Conservation (phyloP, 2,888 invertebrate species). For the Tholera decimalis region DNA sequence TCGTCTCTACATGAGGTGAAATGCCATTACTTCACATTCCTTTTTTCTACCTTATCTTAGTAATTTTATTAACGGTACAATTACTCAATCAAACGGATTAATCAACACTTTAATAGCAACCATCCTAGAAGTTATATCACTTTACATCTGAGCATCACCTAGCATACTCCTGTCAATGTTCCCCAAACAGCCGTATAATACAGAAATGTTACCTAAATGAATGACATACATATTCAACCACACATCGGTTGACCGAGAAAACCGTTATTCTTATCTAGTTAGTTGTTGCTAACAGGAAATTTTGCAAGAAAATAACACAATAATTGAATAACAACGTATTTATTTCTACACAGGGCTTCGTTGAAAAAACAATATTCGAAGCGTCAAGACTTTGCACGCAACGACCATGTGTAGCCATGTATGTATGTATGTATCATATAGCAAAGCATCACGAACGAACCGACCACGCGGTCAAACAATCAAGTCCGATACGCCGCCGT, state of each 20-base stretch:
- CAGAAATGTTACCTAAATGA: neutral
- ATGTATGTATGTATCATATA: constrained; percentile 9
- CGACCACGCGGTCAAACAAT: constrained; percentile 43
- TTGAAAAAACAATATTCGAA: constrained; percentile 10
- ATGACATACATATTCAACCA: neutral
- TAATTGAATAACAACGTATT: constrained; percentile 20
- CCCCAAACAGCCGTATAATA: neutral
- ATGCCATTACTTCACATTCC: constrained; percentile 2
- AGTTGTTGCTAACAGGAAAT: constrained; percentile 43
- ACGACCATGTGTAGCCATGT: neutral
- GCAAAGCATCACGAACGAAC: constrained; percentile 24
- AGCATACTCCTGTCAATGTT: neutral
- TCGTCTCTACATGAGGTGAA: neutral
- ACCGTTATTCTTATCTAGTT: constrained; percentile 46
- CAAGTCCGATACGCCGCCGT: constrained; percentile 52
- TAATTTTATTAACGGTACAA: constrained; percentile 6
- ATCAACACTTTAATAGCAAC: neutral
- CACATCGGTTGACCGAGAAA: neutral
- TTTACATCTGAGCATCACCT: neutral
- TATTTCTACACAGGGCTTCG: constrained; percentile 6
- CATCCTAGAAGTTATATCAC: neutral
- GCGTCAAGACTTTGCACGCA: constrained; percentile 4
- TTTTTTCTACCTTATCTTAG: neutral
- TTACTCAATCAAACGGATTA: constrained; percentile 3
- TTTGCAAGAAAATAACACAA: constrained; percentile 6